Evolutionary conservation across 2,888 invertebrate genomes (phyloP), one percentile per base, ranked within the genome.

Genomic region (Suillia variegata): DNA sequence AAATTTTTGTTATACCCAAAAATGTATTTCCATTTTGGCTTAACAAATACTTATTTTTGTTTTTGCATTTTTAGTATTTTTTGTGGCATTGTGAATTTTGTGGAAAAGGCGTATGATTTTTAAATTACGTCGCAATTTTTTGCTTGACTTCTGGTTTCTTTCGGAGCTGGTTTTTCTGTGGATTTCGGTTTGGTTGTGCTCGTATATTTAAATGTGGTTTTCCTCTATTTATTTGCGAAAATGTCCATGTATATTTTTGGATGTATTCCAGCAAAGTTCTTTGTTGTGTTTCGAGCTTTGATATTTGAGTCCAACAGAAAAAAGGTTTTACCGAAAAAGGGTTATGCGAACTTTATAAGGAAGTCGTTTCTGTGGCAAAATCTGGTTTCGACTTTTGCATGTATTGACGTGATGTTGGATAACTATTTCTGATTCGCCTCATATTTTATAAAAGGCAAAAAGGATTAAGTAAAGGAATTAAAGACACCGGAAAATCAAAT

Each of bases 41-140:
- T n/a, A n/a, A n/a, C n/a, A n/a, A n/a, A 26, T 26, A 13, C 18
- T 13, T 20, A 8, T 18, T 45, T 45, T 31, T 49, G 20, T 33
- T 34, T 22, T 42, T 17, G 56, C 21, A 26, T 26, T 26, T 26
- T 21, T 10, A 15, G 13, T 33, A 20, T 21, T 54, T 52, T 33
- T 52, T 33, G 18, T 52, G 22, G n/a, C n/a, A n/a, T n/a, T n/a
- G n/a, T n/a, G n/a, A n/a, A n/a, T n/a, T n/a, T 26, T 53, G 21
- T 26, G 48, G 48, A 38, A 52, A 24, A 52, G 61, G 61, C 61
- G 53, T 54, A 61, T 61, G 59, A 63, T 63, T 61, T 63, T 51
- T 48, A 57, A 63, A 63, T 63, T 59, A 61, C 61, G 51, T 49
- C 21, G 62, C 58, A 51, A 55, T 61, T 55, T 58, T 55, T 61